Conservation (phyloP, 2,797 vertebrate species). For the Anas capensis region DNA sequence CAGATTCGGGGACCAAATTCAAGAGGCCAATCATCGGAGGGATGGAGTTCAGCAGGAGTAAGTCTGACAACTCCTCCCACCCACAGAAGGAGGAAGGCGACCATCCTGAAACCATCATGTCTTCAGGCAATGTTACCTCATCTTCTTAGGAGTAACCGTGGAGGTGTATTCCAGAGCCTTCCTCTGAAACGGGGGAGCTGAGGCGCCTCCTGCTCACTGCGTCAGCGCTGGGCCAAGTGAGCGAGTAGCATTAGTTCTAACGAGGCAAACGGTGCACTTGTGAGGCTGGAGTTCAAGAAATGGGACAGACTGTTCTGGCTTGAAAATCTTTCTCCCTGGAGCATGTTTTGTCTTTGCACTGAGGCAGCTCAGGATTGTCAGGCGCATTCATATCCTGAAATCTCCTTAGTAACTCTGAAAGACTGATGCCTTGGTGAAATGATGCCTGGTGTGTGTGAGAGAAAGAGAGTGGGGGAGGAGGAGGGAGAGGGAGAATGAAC, state of each 20-base stretch:
- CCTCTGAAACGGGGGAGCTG: slow-evolving; percentile 29
- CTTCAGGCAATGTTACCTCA: slow-evolving; percentile 88
- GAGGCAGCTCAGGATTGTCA: slow-evolving; percentile 78
- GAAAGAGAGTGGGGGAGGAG: slow-evolving; percentile 46
- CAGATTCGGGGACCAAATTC: slow-evolving; percentile 83
- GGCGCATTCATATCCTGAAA: slow-evolving; percentile 63
- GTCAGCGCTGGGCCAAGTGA: not conserved
- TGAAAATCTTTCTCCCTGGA: slow-evolving; percentile 65
- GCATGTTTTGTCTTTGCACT: slow-evolving; percentile 79
- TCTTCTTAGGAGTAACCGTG: slow-evolving; percentile 80
- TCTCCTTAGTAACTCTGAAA: slow-evolving; percentile 71
- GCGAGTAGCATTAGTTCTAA: slow-evolving; percentile 71
- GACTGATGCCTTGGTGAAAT: slow-evolving; percentile 66
- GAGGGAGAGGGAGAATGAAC: slow-evolving; percentile 30
- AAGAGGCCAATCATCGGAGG: slow-evolving; percentile 88
- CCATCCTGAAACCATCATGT: slow-evolving; percentile 88
- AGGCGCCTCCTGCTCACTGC: slow-evolving; percentile 23
- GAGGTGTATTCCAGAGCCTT: slow-evolving; percentile 31
- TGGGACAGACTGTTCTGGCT: slow-evolving; percentile 64
- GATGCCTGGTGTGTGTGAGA: slow-evolving; percentile 59
- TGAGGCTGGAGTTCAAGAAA: slow-evolving; percentile 71
- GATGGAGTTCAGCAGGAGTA: slow-evolving; percentile 95
- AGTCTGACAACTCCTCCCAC: slow-evolving; percentile 95
- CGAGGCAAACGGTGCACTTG: slow-evolving; percentile 71
- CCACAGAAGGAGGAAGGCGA: slow-evolving; percentile 94